phyloP scores from a whole-genome alignment of 2,113 vertebrate genomes.

The Gasterosteus nipponicus region DNA sequence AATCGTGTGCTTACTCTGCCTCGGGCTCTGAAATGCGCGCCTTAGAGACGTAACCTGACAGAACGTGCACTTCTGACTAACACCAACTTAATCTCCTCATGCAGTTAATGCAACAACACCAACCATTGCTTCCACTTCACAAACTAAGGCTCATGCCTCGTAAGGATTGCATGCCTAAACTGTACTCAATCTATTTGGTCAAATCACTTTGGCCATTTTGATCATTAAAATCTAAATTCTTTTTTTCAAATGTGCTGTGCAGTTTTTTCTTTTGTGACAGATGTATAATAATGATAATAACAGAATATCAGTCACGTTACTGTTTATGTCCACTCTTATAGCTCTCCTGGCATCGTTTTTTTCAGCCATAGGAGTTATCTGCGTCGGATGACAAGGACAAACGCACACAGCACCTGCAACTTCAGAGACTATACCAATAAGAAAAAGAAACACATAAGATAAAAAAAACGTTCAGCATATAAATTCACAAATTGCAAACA shows the following conservation, averaged over 20 bases:
- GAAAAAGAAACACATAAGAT: not conserved
- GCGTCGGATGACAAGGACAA: not conserved
- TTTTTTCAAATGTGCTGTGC: not conserved
- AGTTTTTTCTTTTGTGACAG: not conserved
- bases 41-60: constrained; percentile 34
- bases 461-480: not conserved
- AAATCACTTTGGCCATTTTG: not conserved
- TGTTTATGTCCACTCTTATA: not conserved
- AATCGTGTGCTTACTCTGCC: constrained; percentile 49
- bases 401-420: not conserved
- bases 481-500: not conserved
- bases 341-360: not conserved
- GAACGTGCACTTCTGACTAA: constrained; percentile 77
- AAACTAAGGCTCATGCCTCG: constrained; percentile 22
- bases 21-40: constrained; percentile 52
- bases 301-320: not conserved
- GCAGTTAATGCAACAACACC: not conserved
- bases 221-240: constrained; percentile 26
- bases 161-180: constrained; percentile 19
- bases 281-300: not conserved
- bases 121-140: constrained; percentile 12
- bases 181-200: not conserved
- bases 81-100: constrained; percentile 19
- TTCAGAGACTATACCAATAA: not conserved
- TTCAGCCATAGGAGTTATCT: not conserved